A percentile compares a stretch with the other conserved stretches of the same genome.
Conservation (phyloP, 2,797 vertebrate species). For the Poecilia picta region DNA sequence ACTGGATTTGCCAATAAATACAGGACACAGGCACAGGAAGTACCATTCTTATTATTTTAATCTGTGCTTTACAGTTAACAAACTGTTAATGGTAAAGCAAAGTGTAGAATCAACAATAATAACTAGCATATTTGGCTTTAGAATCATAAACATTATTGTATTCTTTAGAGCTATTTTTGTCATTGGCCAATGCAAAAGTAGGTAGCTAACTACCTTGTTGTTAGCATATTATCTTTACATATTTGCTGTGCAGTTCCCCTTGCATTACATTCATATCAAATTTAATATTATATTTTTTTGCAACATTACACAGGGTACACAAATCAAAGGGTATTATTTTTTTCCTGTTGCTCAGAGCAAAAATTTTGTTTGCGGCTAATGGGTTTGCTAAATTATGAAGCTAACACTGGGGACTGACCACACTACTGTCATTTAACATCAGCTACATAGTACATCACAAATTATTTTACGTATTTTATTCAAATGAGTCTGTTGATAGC, state of each 20-base stretch:
- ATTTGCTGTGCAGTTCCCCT: neutral
- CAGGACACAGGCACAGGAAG: neutral
- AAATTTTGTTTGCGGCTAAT: neutral
- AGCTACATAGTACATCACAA: too few species aligned
- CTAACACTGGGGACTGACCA: neutral
- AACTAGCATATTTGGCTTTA: neutral
- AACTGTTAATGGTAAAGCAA: neutral
- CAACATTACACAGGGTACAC: neutral
- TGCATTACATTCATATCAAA: neutral
- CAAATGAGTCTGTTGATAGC: neutral
- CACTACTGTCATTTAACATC: neutral
- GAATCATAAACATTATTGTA: neutral
- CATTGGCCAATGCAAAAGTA: neutral
- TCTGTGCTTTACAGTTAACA: neutral
- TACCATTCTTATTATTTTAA: neutral
- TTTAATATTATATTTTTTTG: neutral
- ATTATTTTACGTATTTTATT: constrained; percentile 3
- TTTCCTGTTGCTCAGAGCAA: neutral
- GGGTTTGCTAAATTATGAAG: neutral
- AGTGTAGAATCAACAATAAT: neutral
- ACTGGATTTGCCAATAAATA: neutral
- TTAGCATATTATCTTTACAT: neutral
- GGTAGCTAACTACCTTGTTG: neutral
- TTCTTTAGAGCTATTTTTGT: neutral
- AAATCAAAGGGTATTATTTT: neutral